Conservation (phyloP, 2,113 vertebrate species). For the Eubucco bourcierii region DNA sequence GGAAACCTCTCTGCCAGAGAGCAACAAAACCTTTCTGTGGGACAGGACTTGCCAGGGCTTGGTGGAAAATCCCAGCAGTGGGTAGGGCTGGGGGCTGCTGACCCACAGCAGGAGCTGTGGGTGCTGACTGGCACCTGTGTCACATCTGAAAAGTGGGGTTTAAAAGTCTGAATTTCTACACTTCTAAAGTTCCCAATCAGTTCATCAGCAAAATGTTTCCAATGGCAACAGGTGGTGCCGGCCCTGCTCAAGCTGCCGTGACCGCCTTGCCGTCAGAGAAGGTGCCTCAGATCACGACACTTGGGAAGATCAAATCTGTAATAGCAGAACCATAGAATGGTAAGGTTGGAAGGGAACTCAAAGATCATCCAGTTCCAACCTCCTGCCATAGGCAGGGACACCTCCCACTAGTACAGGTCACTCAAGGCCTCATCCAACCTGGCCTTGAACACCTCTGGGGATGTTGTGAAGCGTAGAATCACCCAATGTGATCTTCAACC, state of each 20-base stretch:
- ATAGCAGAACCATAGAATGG: too few relatives aligned
- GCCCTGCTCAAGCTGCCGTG: not conserved
- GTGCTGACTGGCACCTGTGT: fast-evolving
- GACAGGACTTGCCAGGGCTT: fast-evolving
- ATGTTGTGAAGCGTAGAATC: too few relatives aligned
- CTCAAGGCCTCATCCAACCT: too few relatives aligned
- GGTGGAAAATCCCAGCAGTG: not conserved
- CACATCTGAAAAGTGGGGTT: fast-evolving
- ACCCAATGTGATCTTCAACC: too few relatives aligned
- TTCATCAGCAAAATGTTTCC: not conserved
- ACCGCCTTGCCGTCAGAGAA: not conserved
- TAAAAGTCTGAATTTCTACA: not conserved
- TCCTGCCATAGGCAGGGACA: too few relatives aligned
- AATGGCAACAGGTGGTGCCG: not conserved
- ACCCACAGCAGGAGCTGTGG: not conserved
- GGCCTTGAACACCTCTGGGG: too few relatives aligned
- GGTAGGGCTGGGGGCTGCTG: fast-evolving
- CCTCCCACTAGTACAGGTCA: too few relatives aligned
- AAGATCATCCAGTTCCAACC: too few relatives aligned
- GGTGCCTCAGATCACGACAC: fast-evolving
- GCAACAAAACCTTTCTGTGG: not conserved
- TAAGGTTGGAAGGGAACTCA: too few relatives aligned
- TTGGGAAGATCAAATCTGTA: fast-evolving
- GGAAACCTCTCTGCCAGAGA: not conserved
- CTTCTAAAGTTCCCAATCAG: not conserved